Conservation (phyloP, 2,888 invertebrate species). For the Galeopsomyia nigrocyanea region DNA sequence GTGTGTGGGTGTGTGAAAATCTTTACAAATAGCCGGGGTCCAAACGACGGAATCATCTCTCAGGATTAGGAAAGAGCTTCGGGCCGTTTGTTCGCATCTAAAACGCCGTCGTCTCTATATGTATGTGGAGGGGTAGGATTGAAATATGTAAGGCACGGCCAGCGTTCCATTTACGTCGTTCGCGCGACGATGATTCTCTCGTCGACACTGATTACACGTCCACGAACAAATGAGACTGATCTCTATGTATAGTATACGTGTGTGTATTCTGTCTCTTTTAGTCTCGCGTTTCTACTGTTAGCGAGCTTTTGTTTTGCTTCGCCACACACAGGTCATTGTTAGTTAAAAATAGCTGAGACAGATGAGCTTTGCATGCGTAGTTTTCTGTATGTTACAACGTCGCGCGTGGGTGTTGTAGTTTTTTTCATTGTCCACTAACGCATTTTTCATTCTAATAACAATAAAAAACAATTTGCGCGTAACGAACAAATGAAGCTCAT, state of each 20-base stretch:
- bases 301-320: too few species aligned
- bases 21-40: conserved; percentile 49
- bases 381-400: too few species aligned
- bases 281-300: background rate
- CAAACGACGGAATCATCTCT: conserved; percentile 39
- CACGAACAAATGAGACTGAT: conserved; percentile 15
- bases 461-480: too few species aligned
- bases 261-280: too few species aligned
- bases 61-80: conserved; percentile 41
- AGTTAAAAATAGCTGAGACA: too few species aligned
- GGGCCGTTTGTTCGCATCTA: conserved; percentile 23
- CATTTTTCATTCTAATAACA: too few species aligned
- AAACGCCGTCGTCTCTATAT: background rate
- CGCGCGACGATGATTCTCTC: conserved; percentile 6
- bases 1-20: too few species aligned
- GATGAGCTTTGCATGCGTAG: too few species aligned
- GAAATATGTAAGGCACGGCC: conserved; percentile 12
- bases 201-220: conserved; percentile 10
- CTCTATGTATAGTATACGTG: too few species aligned
- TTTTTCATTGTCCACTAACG: too few species aligned
- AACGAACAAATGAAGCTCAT: background rate
- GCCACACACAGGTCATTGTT: too few species aligned
- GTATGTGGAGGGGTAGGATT: background rate
- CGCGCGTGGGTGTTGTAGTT: too few species aligned
- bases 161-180: background rate